Percentiles rank a stretch among this genome's conserved stretches.
Evolutionary conservation across 2,888 invertebrate species (phyloP).

Genomic region (Camptogramma bilineatum): DNA sequence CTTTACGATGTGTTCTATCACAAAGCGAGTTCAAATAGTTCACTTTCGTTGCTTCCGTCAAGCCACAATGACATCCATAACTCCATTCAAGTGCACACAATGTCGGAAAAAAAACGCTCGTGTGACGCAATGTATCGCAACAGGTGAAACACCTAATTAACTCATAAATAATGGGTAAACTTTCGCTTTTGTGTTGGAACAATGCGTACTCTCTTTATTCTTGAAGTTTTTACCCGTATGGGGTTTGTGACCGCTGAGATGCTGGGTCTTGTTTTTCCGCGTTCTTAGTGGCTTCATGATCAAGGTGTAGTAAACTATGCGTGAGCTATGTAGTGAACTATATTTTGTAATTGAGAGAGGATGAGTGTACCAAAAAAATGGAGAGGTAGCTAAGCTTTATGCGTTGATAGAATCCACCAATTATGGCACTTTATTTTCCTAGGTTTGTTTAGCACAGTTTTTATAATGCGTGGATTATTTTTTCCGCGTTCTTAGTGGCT

Average conservation of each 20-base stretch:
- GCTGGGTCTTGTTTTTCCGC: constrained; percentile 33
- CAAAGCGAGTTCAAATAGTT: constrained; percentile 10
- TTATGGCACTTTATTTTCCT: too few relatives aligned
- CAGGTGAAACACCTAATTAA: constrained; percentile 82
- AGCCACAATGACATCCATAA: constrained; percentile 40
- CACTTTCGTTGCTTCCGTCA: constrained; percentile 42
- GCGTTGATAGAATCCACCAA: too few relatives aligned
- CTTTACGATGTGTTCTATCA: not conserved
- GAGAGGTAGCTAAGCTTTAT: too few relatives aligned
- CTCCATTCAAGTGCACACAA: constrained; percentile 67
- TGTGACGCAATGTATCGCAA: constrained; percentile 72
- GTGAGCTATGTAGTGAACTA: too few relatives aligned
- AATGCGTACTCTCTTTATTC: constrained; percentile 66
- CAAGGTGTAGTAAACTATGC: not conserved
- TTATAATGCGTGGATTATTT: too few relatives aligned
- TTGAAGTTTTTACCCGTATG: constrained; percentile 39
- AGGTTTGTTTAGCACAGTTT: too few relatives aligned
- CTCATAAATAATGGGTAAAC: constrained; percentile 78
- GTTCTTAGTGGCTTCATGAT: constrained; percentile 16
- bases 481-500: too few relatives aligned
- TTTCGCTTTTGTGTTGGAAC: constrained; percentile 83
- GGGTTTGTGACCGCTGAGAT: constrained; percentile 36
- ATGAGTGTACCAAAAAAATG: too few relatives aligned
- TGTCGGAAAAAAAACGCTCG: constrained; percentile 68
- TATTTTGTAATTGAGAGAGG: too few relatives aligned